Percentiles rank a stretch among this genome's conserved stretches.
phyloP scores from a whole-genome alignment of 2,888 invertebrate genomes.

The Hyppa rectilinea region DNA sequence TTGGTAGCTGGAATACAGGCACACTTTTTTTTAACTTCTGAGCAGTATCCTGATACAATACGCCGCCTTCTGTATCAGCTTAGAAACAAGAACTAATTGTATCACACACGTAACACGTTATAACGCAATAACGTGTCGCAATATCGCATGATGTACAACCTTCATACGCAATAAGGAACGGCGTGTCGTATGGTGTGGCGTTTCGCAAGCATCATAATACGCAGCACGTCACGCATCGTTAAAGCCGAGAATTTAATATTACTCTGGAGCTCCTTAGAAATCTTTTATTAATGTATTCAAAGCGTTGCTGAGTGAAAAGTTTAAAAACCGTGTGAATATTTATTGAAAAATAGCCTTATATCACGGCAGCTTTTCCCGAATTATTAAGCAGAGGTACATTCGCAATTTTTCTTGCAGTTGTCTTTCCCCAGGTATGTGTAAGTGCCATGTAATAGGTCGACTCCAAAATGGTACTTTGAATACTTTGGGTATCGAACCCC shows the following conservation, averaged over 20 bases:
- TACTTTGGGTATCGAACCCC: background rate
- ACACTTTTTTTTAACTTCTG: background rate
- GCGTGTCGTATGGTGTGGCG: background rate
- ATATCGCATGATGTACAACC: constrained; percentile 24
- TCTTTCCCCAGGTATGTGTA: background rate
- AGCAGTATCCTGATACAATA: background rate
- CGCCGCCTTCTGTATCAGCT: no score
- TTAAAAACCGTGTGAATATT: background rate
- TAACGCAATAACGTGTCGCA: constrained; percentile 27
- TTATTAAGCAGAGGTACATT: background rate
- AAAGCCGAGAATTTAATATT: constrained; percentile 49
- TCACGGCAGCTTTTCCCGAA: background rate
- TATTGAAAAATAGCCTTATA: background rate
- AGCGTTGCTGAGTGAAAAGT: background rate
- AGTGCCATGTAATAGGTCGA: background rate
- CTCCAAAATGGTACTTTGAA: no score
- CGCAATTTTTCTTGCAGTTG: background rate
- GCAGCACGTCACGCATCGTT: background rate
- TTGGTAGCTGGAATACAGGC: background rate
- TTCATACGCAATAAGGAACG: constrained; percentile 3
- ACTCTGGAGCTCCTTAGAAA: constrained; percentile 4
- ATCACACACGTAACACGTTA: background rate
- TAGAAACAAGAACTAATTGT: background rate
- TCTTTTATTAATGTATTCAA: constrained; percentile 30
- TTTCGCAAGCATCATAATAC: constrained; percentile 11